phyloP scores from a whole-genome alignment of 2,113 vertebrate genomes.

The Cervus canadensis region DNA sequence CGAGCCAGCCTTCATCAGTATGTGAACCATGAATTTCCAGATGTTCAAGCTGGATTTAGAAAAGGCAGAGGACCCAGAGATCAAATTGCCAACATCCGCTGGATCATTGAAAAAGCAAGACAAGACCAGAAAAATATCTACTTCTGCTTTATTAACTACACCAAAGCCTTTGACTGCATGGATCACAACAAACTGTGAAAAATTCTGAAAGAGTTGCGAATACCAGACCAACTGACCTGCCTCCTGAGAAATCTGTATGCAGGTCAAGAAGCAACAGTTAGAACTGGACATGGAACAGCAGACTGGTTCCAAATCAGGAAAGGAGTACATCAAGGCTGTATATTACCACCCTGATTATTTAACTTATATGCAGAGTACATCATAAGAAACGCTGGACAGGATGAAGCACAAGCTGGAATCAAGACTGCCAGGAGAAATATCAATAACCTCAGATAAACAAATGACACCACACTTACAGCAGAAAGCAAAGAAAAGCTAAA shows the following conservation, averaged over 20 bases:
- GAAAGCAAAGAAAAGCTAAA: not conserved
- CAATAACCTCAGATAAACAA: not conserved
- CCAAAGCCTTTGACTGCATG: not conserved
- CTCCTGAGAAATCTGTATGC: not conserved
- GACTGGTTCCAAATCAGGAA: not conserved
- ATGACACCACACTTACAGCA: not conserved
- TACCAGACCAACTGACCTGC: not conserved
- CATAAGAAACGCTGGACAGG: not conserved
- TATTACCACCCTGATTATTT: not conserved
- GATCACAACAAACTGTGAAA: not conserved
- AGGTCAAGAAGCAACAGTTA: not conserved
- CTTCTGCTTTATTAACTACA: not conserved
- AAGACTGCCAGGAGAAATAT: not conserved
- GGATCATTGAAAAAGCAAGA: not conserved
- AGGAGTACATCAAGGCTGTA: not conserved
- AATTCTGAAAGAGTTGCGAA: not conserved
- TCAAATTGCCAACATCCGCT: not conserved
- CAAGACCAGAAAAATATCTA: not conserved
- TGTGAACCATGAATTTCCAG: not conserved
- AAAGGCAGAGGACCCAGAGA: not conserved
- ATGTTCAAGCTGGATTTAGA: not conserved
- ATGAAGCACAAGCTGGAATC: not conserved
- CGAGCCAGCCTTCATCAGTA: not conserved
- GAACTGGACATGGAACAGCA: not conserved
- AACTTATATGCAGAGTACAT: not conserved